Base-by-base conservation (phyloP, 2,888 invertebrate species). In the Deladenus siricidicola region DNA sequence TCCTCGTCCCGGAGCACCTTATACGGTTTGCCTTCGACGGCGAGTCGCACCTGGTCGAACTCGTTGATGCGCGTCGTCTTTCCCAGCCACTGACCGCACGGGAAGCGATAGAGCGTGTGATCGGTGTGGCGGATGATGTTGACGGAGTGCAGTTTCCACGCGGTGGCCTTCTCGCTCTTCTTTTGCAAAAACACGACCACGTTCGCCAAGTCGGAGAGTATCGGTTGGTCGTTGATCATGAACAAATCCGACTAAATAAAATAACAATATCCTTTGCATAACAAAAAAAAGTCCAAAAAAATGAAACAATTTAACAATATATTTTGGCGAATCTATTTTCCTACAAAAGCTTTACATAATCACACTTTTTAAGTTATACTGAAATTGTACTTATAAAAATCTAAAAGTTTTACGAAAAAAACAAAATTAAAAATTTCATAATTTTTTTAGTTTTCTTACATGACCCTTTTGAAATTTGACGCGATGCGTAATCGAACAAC, bases 111-210 rank as follows among this genome's bases (percentile, higher is more conserved):
- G 6, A 49, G 50, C n/a, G 4, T 21, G 23, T 49, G 50, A 24
- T 49, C 50, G 14, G 42, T n/a, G 24, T 49, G 50, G 26, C 28
- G 24, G 26, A 49, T 49, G 3, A 49, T 29, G n/a, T 23, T 49
- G 50, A 49, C 28, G 4, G 50, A 49, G 26, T 49, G 50, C 26
- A 49, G 50, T 29, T 49, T 49, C 50, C 50, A 49, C n/a, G 4
- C 50, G 23, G 19, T 23, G 4, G 24, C 50, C 6, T 49, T 10
- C 23, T 19, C 28, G 14, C n/a, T 42, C 4, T 49, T 23, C 50
- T 49, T 49, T 29, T 49, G 19, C 42, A 42, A 42, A 19, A 4
- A 49, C 50, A 49, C 26, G 24, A 8, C 28, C 42, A 42, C 14
- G 14, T 42, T 42, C 14, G 14, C 28, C 26, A 49, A 29, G 28